These are phyloP conservation scores for Poeciliopsis prolifica DNA, from an alignment of 2,113 vertebrate genomes.

Conservation along the genomic window DNA sequence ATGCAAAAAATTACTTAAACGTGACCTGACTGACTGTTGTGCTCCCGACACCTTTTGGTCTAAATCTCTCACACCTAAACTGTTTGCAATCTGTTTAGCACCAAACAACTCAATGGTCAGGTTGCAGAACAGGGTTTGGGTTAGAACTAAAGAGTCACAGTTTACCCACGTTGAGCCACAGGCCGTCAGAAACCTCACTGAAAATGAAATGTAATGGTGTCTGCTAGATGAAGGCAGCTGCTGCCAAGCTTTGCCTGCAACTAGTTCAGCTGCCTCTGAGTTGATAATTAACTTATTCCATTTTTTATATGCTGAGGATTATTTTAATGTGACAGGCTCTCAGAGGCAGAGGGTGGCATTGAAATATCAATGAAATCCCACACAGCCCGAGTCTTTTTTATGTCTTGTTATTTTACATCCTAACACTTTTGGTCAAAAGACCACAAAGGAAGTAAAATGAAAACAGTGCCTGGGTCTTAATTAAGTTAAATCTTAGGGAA, in stretches of 20 bases:
- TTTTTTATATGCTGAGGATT: background rate
- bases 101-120: background rate
- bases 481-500: background rate
- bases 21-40: background rate
- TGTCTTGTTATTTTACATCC: background rate
- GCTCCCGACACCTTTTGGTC: background rate
- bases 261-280: background rate
- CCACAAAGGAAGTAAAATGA: background rate
- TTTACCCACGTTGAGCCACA: background rate
- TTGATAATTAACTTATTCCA: background rate
- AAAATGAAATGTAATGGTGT: slow-evolving; percentile 1
- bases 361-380: background rate
- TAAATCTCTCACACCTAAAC: background rate
- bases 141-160: background rate
- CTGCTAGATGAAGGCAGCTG: background rate
- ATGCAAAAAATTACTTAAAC: background rate
- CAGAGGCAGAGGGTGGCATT: background rate
- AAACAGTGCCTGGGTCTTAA: background rate
- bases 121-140: background rate
- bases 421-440: background rate
- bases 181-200: background rate
- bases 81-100: background rate
- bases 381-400: background rate
- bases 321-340: background rate
- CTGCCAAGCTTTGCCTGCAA: background rate